A percentile compares a stretch with the other conserved stretches of the same genome.
These are phyloP conservation scores for Agrilus cyanescens DNA, from an alignment of 2,888 invertebrate species.

Conservation along the genomic window DNA sequence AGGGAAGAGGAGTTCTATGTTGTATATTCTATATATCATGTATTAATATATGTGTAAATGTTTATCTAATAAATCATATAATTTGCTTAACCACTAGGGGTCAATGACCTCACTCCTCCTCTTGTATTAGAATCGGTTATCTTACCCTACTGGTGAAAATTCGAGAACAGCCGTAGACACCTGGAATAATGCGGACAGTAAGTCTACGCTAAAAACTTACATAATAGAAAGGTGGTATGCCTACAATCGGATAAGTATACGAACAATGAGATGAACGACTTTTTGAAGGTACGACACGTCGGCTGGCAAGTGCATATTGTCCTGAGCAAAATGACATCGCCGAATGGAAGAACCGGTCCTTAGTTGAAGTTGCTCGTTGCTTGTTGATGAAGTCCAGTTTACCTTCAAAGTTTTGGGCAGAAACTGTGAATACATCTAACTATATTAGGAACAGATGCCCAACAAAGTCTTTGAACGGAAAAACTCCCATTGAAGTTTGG, in stretches of 20 bases:
- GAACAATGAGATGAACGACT: slow-evolving; percentile 10
- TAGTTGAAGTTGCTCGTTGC: slow-evolving; percentile 22
- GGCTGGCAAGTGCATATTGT: slow-evolving; percentile 12
- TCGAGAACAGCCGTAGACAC: no score
- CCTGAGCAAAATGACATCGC: slow-evolving; percentile 13
- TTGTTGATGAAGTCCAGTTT: slow-evolving; percentile 15
- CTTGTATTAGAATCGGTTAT: no score
- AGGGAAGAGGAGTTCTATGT: no score
- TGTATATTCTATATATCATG: no score
- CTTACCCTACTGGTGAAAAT: no score
- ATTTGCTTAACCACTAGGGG: no score
- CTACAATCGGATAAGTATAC: slow-evolving; percentile 16
- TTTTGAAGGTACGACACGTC: slow-evolving; percentile 13
- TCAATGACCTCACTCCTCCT: no score
- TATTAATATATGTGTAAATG: no score
- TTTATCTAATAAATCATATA: no score
- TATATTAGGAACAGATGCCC: slow-evolving; percentile 24
- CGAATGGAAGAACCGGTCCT: slow-evolving; percentile 16
- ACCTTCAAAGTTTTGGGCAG: slow-evolving; percentile 23
- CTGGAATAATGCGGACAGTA: no score
- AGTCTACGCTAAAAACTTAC: slow-evolving; percentile 1
- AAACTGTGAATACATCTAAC: slow-evolving; percentile 24
- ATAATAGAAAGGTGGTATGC: slow-evolving; percentile 8
- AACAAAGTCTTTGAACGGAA: slow-evolving; percentile 14
- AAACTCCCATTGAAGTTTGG: neutral